These are phyloP conservation scores for Acrobasis consociella DNA, from an alignment of 2,888 invertebrate genomes.

Conservation along the genomic window DNA sequence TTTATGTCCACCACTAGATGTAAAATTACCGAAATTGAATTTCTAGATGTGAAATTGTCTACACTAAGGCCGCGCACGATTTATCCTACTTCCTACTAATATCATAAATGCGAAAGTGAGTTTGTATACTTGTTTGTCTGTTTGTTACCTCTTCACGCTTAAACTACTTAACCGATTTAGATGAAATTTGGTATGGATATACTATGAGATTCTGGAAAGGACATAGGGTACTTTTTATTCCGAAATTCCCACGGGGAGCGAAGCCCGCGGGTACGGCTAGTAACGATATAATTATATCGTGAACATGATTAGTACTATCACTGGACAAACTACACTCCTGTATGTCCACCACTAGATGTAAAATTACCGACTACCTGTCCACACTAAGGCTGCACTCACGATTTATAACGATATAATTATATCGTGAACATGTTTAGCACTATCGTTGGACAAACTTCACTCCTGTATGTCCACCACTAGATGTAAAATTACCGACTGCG, in stretches of 20 bases:
- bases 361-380: background rate
- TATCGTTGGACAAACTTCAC: background rate
- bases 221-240: no score
- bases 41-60: no score
- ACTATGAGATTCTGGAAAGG: no score
- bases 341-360: background rate
- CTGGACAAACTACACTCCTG: background rate
- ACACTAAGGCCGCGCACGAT: constrained; percentile 54
- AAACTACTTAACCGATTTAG: no score
- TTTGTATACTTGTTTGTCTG: no score
- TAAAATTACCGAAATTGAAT: constrained; percentile 56
- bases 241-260: no score
- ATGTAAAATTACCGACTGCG: constrained; percentile 49
- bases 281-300: background rate
- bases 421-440: background rate
- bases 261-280: no score
- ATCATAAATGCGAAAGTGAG: no score
- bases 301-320: background rate
- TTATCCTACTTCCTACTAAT: no score
- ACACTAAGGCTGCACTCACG: constrained; percentile 4
- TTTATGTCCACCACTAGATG: constrained; percentile 46
- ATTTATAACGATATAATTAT: background rate
- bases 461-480: constrained; percentile 42
- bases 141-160: no score
- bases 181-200: no score